Evolutionary conservation across 2,113 vertebrate genomes (phyloP), one percentile per base, ranked within the genome.

Genomic region (Hypocryptadius cinnamomeus): DNA sequence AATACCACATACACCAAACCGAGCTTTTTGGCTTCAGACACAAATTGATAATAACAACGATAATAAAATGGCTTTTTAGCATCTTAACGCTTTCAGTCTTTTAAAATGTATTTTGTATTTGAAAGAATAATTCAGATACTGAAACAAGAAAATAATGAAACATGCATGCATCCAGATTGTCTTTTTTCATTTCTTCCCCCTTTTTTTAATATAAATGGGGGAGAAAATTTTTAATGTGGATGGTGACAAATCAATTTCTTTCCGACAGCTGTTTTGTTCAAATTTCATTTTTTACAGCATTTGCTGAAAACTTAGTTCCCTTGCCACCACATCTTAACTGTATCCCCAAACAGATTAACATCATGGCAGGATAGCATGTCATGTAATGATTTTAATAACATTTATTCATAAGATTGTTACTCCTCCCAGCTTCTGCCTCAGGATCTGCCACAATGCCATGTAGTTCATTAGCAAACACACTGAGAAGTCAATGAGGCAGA

Each of bases 401-500:
- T 94, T 92, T 95, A 83, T 95, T 94, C 72, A 86, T 73, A 80
- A 91, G 59, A 37, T 53, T 82, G 28, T 92, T 94, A 88, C 70
- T 94, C 68, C 87, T 94, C 69, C 61, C 79, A 93, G 65, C 65
- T 90, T 92, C 79, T 90, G 90, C 93, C 92, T 92, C 60, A 86
- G 79, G 76, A 40, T 93, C 72, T 88, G 64, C 60, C 84, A 86
- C 31, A 64, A 68, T 3, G 1, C 35, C 24, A 17, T 71, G 88
- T 80, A 90, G 88, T 60, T 94, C 90, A 88, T 95, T 92, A 94
- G 51, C 40, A 81, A 79, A 70, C 79, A 94, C 30, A 48, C 85
- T 78, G 92, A 74, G 95, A 88, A 95, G 72, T 91, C 87, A 96
- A 79, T 92, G 89, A 95, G 85, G 87, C 89, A 90, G 76, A 94